Evolutionary conservation across 2,888 invertebrate species (phyloP).

Genomic region (Malachius bipustulatus): DNA sequence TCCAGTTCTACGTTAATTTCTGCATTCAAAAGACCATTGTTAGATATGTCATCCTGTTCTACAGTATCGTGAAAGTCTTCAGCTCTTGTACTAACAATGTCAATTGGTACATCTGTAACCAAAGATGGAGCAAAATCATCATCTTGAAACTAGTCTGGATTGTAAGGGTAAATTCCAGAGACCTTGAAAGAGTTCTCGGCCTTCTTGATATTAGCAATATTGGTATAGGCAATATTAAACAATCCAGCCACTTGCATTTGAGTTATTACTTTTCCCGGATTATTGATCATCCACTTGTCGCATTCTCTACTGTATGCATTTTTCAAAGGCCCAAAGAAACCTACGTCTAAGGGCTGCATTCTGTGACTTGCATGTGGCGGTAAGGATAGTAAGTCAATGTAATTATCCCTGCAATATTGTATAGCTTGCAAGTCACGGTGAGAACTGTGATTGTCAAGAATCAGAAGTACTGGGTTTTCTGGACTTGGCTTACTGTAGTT

Average conservation of each 20-base stretch:
- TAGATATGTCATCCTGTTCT: too few relatives aligned
- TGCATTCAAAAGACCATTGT: too few relatives aligned
- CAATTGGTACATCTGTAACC: background rate
- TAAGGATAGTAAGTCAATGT: background rate
- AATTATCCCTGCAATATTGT: constrained; percentile 1
- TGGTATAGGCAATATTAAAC: background rate
- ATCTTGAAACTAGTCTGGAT: background rate
- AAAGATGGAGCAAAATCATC: background rate
- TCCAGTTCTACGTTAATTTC: too few relatives aligned
- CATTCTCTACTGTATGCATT: background rate
- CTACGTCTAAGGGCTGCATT: background rate
- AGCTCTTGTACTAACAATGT: too few relatives aligned
- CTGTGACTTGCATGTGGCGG: constrained; percentile 2
- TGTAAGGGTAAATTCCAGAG: constrained; percentile 1
- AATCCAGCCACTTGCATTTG: background rate
- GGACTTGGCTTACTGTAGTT: background rate
- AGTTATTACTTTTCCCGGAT: background rate
- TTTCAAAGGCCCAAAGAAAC: constrained; percentile 1
- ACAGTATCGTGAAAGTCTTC: too few relatives aligned
- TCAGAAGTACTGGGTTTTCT: background rate
- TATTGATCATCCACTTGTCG: background rate
- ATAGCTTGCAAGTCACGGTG: constrained; percentile 1
- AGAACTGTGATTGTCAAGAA: background rate
- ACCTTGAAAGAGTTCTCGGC: background rate
- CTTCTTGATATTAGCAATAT: background rate